Percentiles rank a stretch among this genome's conserved stretches.
Conservation (phyloP, 2,113 vertebrate species). For the Synchiropus splendidus region DNA sequence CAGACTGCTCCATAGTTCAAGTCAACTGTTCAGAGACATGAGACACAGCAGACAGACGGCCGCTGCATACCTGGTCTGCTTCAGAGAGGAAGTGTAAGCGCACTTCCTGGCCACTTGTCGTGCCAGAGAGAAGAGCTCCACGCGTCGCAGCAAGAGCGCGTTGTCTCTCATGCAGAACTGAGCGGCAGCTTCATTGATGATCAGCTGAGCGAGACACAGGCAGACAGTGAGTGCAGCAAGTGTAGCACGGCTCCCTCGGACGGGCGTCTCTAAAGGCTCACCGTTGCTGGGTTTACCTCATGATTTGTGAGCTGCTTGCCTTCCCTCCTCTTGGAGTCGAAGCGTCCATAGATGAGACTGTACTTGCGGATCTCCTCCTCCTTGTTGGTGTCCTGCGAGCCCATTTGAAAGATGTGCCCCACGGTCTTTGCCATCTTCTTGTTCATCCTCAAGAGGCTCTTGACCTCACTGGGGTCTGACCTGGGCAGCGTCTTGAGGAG, state of each 20-base stretch:
- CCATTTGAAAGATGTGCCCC: constrained; percentile 90
- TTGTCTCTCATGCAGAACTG: constrained; percentile 95
- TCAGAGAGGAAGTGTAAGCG: constrained; percentile 86
- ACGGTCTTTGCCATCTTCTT: constrained; percentile 89
- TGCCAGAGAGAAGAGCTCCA: constrained; percentile 90
- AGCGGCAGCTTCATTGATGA: constrained; percentile 92
- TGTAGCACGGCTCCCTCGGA: not conserved
- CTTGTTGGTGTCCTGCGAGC: constrained; percentile 74
- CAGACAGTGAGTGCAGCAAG: not conserved
- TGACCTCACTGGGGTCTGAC: constrained; percentile 72
- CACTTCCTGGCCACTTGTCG: constrained; percentile 90
- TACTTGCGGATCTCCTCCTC: constrained; percentile 92
- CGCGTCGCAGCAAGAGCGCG: constrained; percentile 81
- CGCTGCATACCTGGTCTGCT: constrained; percentile 76
- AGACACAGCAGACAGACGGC: no score
- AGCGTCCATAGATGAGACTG: constrained; percentile 90
- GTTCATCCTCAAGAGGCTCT: constrained; percentile 83
- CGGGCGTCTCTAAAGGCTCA: not conserved
- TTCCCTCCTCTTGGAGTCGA: constrained; percentile 87
- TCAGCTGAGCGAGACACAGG: constrained; percentile 67
- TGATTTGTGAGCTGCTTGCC: constrained; percentile 91
- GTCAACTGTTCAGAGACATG: no score
- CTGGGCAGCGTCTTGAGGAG: constrained; percentile 80
- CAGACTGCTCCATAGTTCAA: no score
- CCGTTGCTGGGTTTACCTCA: constrained; percentile 69